phyloP scores from a whole-genome alignment of 1,140 invertebrate genomes.

The Megathymus violae region DNA sequence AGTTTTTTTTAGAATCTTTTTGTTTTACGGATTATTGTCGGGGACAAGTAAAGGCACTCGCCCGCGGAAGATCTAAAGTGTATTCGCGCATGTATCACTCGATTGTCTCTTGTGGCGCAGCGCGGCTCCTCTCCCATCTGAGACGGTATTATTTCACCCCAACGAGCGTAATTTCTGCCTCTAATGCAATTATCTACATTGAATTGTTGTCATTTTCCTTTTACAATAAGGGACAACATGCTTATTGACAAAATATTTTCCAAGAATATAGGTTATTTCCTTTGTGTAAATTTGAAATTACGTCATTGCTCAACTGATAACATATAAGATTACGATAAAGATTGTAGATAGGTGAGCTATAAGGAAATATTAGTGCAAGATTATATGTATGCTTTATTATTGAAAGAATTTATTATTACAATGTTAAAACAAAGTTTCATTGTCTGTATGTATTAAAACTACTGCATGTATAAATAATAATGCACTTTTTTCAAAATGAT shows the following conservation, averaged over 20 bases:
- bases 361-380: neutral
- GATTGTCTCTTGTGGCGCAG: neutral
- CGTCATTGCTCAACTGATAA: neutral
- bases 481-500: too few species aligned
- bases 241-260: neutral
- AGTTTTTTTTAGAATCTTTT: too few species aligned
- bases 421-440: too few species aligned
- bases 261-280: neutral
- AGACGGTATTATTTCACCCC: conserved; percentile 5
- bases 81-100: conserved; percentile 4
- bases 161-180: conserved; percentile 12
- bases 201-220: conserved; percentile 19
- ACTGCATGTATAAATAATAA: too few species aligned
- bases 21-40: neutral
- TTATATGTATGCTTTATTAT: too few species aligned
- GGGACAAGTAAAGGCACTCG: neutral
- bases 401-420: too few species aligned
- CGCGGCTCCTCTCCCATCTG: neutral
- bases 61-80: neutral
- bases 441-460: too few species aligned
- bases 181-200: conserved; percentile 27
- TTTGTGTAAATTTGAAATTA: neutral
- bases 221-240: neutral
- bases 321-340: neutral
- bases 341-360: neutral